Base-by-base conservation (phyloP, 2,113 vertebrate species). In the Falco punctatus region DNA sequence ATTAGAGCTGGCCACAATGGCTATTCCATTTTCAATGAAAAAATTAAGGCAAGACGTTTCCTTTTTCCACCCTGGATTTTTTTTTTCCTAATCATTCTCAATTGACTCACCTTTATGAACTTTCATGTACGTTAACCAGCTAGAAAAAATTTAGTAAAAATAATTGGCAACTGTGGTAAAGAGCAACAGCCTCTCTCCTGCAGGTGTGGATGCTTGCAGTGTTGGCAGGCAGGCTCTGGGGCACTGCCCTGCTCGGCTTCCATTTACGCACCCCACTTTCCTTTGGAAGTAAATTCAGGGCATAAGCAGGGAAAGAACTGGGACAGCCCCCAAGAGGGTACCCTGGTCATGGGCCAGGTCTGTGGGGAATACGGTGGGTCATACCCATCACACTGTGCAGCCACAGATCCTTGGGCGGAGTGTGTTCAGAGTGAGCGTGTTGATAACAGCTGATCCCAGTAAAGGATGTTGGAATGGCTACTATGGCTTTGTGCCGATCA, bases 1-100 rank as follows among this genome's bases (percentile, higher is more conserved):
- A 49, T 82, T 30, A 27, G 33, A 86, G 27, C 0, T 61, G 20
- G 54, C 28, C 66, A 48, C 42, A 21, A 0, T 0, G 6, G 4
- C 4, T 57, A 5, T 77, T 82, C 82, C 9, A 4, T 8, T 59
- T 78, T 81, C 35, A 58, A 5, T 32, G 26, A 64, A 70, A 91
- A 94, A 81, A 52, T 27, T 15, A 69, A 88, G 75, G 26, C 10
- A 49, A 77, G 4, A 26, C 44, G 11, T 11, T 49, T 67, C 71
- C 6, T 44, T 85, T 64, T 52, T 22, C 24, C 26, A 59, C 80
- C n/a, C 30, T 40, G 20, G 24, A 21, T 51, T 85, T 75, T 73
- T 54, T 58, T 42, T 4, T 38, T 7, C 48, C n/a, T 12, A 32
- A 75, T 64, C 11, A 20, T 65, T 75, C 46, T 40, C 19, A 42